Evolutionary conservation across 1,140 invertebrate species (phyloP), one percentile per base, ranked within the genome.

Genomic region (Patella vulgata): DNA sequence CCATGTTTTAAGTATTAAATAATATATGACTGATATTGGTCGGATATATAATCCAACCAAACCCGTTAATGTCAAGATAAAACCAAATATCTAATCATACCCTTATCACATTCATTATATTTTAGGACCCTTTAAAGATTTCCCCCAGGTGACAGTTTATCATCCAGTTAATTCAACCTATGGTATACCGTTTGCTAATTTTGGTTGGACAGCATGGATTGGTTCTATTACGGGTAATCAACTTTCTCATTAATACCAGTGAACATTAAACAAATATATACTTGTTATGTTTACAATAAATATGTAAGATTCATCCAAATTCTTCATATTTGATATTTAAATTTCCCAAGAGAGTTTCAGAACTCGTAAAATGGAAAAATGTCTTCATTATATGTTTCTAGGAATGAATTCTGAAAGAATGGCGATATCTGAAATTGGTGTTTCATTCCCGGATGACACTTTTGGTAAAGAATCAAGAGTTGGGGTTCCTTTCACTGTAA

Each of bases 371-470:
- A 40, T 40, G 43, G 36, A 51, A 40, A 23, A 63, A 57, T 31
- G 11, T 36, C 6, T 36, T 36, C 40, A 11, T 17, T 50, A 30
- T 4, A 58, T 56, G 39, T 53, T 59, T 52, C 30, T 54, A 77
- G 76, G 76, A 21, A 72, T 75, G 58, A 77, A 63, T 52, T 75
- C 74, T 14, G 42, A 40, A 31, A 55, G 64, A 47, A 66, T 79
- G 66, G 73, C 74, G 4, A 77, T 77, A 31, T 77, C 74, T 19
- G 77, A 79, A 57, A 79, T 79, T 44, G 77, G 77, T 12, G 77
- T 79, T 9, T 66, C 72, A 9, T 77, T 71, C 51, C 73, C 74
- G 1, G 77, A 79, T 48, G 62, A 70, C 3, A 71, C 69, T 1
- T 79, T 79, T 57, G 70, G 71, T 25, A 58, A 54, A 19, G 75